A percentile compares a stretch with the other conserved stretches of the same genome.
Conservation (phyloP, 2,113 vertebrate genomes). For the Poicephalus meyeri region DNA sequence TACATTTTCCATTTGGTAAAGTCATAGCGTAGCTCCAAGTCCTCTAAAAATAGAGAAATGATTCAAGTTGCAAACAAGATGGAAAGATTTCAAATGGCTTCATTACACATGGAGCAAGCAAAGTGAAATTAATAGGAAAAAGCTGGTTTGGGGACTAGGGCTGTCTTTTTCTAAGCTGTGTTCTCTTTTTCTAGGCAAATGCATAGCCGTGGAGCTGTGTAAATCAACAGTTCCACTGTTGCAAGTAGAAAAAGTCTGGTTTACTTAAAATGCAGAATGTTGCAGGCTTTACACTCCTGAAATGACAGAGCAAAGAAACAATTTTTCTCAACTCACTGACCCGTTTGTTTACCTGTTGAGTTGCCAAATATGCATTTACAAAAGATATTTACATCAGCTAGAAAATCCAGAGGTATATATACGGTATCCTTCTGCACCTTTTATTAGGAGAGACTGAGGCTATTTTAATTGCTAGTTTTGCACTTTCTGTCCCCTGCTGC, state of each 20-base stretch:
- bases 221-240: neutral
- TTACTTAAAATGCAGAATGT: conserved; percentile 12
- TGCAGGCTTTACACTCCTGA: neutral
- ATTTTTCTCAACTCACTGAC: conserved; percentile 19
- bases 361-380: neutral
- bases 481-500: neutral
- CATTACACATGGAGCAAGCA: neutral
- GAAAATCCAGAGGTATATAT: neutral
- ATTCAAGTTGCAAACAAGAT: conserved; percentile 63
- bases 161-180: neutral
- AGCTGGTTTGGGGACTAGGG: neutral
- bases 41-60: conserved; percentile 56
- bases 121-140: conserved; percentile 55
- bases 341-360: conserved; percentile 25
- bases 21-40: conserved; percentile 23
- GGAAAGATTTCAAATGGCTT: conserved; percentile 49
- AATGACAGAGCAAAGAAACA: conserved; percentile 39
- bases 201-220: neutral
- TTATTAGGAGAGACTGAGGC: neutral
- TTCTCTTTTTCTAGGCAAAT: conserved; percentile 6
- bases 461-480: conserved; percentile 13
- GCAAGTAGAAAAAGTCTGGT: neutral
- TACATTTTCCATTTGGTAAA: conserved; percentile 69
- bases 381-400: neutral
- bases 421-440: neutral